Evolutionary conservation across 2,113 vertebrate genomes (phyloP).

Genomic region (Corapipo altera): DNA sequence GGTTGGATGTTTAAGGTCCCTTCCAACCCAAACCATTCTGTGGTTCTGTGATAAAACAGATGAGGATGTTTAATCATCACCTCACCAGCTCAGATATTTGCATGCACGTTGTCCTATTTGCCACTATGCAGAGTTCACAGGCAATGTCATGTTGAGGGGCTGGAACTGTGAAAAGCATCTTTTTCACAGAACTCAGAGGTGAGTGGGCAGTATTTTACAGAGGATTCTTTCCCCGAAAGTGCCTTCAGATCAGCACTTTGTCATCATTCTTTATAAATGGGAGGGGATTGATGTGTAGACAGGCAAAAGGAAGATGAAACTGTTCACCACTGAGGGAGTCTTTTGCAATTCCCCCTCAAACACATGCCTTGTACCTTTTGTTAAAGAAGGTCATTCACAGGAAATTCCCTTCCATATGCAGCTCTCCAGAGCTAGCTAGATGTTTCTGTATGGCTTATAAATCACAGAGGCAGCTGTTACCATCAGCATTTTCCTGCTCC

Average conservation of each 20-base stretch:
- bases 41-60: background rate
- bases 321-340: background rate
- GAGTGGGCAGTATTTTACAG: background rate
- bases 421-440: background rate
- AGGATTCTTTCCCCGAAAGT: background rate
- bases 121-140: background rate
- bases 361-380: background rate
- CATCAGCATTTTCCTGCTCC: conserved; percentile 53
- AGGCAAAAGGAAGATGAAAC: background rate
- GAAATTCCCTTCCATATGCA: conserved; percentile 36
- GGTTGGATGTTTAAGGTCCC: too few relatives aligned
- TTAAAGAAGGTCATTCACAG: background rate
- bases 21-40: background rate
- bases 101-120: background rate
- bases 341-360: background rate
- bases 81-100: background rate
- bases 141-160: background rate
- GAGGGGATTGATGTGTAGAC: background rate
- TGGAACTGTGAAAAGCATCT: background rate
- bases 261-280: background rate
- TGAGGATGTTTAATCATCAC: background rate
- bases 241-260: background rate
- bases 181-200: background rate
- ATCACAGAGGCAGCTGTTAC: conserved; percentile 53
- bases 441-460: conserved; percentile 17